Evolutionary conservation across 2,797 vertebrate species (phyloP).

Genomic region (Micromesistius poutassou): DNA sequence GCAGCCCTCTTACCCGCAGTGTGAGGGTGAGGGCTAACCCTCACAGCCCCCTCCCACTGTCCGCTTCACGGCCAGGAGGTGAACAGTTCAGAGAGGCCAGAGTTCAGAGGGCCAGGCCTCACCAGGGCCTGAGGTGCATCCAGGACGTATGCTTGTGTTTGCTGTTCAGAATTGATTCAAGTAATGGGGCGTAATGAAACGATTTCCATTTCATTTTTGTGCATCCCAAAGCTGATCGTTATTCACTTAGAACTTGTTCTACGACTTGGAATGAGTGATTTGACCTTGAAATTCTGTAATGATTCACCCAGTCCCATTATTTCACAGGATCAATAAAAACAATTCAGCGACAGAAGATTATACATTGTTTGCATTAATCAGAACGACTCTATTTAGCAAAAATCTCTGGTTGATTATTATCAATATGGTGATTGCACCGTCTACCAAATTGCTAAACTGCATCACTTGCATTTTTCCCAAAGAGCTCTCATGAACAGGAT

Average conservation of each 20-base stretch:
- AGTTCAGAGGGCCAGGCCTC: conserved; percentile 43
- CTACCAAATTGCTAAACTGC: neutral
- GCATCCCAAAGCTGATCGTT: neutral
- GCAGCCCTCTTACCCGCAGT: conserved; percentile 55
- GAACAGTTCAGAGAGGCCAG: conserved; percentile 57
- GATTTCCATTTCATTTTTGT: neutral
- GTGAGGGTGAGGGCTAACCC: neutral
- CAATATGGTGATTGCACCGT: neutral
- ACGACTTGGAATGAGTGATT: neutral
- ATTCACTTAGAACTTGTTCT: neutral
- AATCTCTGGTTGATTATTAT: neutral
- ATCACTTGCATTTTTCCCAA: too few relatives aligned
- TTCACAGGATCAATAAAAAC: too few relatives aligned
- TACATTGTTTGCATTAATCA: neutral
- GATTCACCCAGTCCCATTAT: too few relatives aligned
- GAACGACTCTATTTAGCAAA: too few relatives aligned
- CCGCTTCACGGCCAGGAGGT: conserved; percentile 45
- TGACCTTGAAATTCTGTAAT: neutral
- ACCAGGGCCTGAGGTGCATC: conserved; percentile 20
- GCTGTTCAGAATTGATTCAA: neutral
- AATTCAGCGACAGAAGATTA: too few relatives aligned
- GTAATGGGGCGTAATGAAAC: neutral
- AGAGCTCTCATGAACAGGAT: neutral
- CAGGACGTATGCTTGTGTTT: neutral
- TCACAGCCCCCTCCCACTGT: conserved; percentile 11